These are phyloP conservation scores for Drosophila ogumai DNA, from an alignment of 1,140 invertebrate species.

Conservation along the genomic window DNA sequence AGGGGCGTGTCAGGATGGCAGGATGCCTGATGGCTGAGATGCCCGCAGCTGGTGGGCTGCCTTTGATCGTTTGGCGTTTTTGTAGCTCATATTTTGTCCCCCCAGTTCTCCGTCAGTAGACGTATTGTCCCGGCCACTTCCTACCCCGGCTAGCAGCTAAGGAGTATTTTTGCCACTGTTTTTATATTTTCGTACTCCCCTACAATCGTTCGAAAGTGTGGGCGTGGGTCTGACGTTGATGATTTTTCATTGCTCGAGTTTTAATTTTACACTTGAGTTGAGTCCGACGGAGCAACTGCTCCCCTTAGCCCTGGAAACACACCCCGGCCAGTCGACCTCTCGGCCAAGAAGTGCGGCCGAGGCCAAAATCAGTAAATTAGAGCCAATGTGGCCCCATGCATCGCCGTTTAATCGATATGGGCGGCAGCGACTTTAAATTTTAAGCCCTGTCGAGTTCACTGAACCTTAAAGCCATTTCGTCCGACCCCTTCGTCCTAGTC, in stretches of 20 bases:
- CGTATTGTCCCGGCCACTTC: constrained; percentile 54
- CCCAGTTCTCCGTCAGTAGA: constrained; percentile 8
- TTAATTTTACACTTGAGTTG: constrained; percentile 85
- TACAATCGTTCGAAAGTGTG: constrained; percentile 22
- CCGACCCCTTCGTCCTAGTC: background rate
- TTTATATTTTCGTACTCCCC: constrained; percentile 34
- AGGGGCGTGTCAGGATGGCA: constrained; percentile 18
- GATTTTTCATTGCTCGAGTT: constrained; percentile 85
- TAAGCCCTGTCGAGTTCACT: constrained; percentile 41
- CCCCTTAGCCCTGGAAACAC: constrained; percentile 6
- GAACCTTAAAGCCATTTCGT: constrained; percentile 52
- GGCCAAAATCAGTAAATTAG: constrained; percentile 46
- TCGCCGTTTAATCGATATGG: constrained; percentile 29
- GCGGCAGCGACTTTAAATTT: constrained; percentile 17
- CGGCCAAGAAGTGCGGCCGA: background rate
- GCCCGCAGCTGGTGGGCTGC: constrained; percentile 73
- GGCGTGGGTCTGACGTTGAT: constrained; percentile 74
- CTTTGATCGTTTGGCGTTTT: constrained; percentile 75
- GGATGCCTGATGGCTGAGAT: constrained; percentile 19
- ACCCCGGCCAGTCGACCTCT: background rate
- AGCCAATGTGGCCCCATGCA: constrained; percentile 14
- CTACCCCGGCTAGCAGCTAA: constrained; percentile 23
- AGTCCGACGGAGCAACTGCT: constrained; percentile 48
- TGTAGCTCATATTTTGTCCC: constrained; percentile 67
- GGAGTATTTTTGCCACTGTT: constrained; percentile 69